These are phyloP conservation scores for Acanthurus tractus DNA, from an alignment of 2,797 vertebrate genomes.

Conservation along the genomic window DNA sequence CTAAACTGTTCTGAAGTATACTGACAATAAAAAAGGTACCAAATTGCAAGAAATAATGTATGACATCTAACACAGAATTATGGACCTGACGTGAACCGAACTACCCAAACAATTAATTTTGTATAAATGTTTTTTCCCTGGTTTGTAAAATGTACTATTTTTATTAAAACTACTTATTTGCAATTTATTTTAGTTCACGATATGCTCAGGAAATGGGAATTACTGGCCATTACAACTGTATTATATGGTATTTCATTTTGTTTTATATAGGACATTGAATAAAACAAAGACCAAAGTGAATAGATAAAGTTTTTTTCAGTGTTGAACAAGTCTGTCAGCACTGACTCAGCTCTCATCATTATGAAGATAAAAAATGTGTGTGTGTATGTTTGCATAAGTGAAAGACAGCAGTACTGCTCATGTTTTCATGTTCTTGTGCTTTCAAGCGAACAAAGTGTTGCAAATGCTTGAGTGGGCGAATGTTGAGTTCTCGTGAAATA, in stretches of 20 bases:
- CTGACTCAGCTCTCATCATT: not conserved
- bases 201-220: not conserved
- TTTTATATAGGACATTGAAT: not conserved
- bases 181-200: not conserved
- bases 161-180: not conserved
- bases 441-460: slow-evolving; percentile 7
- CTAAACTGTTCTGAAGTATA: not conserved
- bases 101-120: not conserved
- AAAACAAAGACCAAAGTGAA: not conserved
- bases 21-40: no score
- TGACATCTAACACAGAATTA: no score
- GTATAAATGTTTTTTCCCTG: not conserved
- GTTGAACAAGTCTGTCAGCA: not conserved
- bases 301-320: slow-evolving; percentile 3
- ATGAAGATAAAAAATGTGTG: not conserved
- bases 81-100: not conserved
- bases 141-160: not conserved
- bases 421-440: slow-evolving; percentile 26
- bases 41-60: no score
- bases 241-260: not conserved
- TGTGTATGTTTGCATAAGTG: not conserved
- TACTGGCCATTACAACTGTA: not conserved
- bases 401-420: not conserved
- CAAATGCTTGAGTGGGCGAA: slow-evolving; percentile 36
- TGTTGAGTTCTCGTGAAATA: slow-evolving; percentile 58